phyloP scores from a whole-genome alignment of 2,888 invertebrate genomes.

The Lasioglossum malachurum region DNA sequence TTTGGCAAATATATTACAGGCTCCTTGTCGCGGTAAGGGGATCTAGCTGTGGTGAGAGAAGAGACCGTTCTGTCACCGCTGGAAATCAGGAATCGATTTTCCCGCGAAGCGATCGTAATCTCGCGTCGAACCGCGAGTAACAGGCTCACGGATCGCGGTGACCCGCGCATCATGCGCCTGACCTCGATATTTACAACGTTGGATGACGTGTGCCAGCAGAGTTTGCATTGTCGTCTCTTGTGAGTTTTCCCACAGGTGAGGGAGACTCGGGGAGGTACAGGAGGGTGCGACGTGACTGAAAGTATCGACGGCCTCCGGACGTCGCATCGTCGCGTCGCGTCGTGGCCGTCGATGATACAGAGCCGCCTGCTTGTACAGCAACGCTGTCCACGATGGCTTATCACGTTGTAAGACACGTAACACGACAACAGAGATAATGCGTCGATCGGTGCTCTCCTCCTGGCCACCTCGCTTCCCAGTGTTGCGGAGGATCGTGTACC shows the following conservation, averaged over 20 bases:
- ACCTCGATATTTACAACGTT: constrained; percentile 67
- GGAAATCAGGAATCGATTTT: constrained; percentile 51
- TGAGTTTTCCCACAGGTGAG: constrained; percentile 46
- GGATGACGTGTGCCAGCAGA: constrained; percentile 47
- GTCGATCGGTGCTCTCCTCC: constrained; percentile 44
- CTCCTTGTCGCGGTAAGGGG: not conserved
- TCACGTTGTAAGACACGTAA: constrained; percentile 81
- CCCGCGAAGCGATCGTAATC: constrained; percentile 62
- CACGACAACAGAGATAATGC: constrained; percentile 78
- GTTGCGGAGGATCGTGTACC: constrained; percentile 65
- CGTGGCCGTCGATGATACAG: constrained; percentile 32
- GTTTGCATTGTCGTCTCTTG: constrained; percentile 49
- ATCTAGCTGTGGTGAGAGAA: not conserved
- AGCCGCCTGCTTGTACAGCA: constrained; percentile 53
- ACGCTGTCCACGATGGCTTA: constrained; percentile 75
- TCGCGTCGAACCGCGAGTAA: constrained; percentile 18
- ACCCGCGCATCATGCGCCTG: constrained; percentile 27
- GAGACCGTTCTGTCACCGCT: not conserved
- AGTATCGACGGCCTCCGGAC: constrained; percentile 44
- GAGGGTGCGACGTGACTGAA: constrained; percentile 43
- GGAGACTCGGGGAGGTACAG: not conserved
- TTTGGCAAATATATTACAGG: too few relatives aligned
- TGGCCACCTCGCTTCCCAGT: constrained; percentile 31
- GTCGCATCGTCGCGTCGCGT: constrained; percentile 50
- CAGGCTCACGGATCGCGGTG: constrained; percentile 6